Evolutionary conservation across 2,888 invertebrate genomes (phyloP).

Genomic region (Drosophila anomelani): DNA sequence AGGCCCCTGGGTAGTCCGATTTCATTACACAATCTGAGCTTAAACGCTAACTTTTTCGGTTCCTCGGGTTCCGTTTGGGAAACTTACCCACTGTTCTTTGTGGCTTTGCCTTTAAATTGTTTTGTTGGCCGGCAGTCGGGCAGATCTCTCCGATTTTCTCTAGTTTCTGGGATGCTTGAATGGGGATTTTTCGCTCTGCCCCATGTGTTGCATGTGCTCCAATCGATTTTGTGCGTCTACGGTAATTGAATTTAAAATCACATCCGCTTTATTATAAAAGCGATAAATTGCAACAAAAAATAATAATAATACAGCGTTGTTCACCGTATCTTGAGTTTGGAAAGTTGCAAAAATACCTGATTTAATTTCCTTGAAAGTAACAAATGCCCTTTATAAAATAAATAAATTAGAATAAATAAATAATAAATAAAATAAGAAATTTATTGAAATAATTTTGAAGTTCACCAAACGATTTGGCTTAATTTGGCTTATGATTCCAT

Average conservation of each 20-base stretch:
- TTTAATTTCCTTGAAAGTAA: neutral
- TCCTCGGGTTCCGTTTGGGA: slow-evolving; percentile 46
- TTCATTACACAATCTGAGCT: slow-evolving; percentile 71
- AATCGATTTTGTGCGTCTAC: slow-evolving; percentile 45
- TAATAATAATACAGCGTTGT: neutral
- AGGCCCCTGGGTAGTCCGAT: slow-evolving; percentile 57
- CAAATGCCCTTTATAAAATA: neutral
- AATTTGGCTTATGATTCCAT: neutral
- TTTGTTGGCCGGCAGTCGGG: slow-evolving; percentile 53
- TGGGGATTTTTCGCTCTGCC: slow-evolving; percentile 32
- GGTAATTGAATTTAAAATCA: slow-evolving; percentile 53
- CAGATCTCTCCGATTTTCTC: slow-evolving; percentile 32
- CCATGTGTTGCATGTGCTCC: slow-evolving; percentile 61
- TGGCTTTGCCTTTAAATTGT: slow-evolving; percentile 68
- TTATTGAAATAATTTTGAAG: neutral
- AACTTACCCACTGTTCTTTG: slow-evolving; percentile 61
- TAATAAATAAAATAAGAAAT: neutral
- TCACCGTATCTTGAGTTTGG: no score
- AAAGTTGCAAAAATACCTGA: neutral
- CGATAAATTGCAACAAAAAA: slow-evolving; percentile 1
- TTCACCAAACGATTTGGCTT: neutral
- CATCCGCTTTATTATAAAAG: slow-evolving; percentile 32
- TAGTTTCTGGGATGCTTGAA: slow-evolving; percentile 39
- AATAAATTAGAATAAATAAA: no score
- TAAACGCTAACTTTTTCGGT: slow-evolving; percentile 44